Conservation (phyloP, 2,113 vertebrate genomes). For the Antigone vipio region DNA sequence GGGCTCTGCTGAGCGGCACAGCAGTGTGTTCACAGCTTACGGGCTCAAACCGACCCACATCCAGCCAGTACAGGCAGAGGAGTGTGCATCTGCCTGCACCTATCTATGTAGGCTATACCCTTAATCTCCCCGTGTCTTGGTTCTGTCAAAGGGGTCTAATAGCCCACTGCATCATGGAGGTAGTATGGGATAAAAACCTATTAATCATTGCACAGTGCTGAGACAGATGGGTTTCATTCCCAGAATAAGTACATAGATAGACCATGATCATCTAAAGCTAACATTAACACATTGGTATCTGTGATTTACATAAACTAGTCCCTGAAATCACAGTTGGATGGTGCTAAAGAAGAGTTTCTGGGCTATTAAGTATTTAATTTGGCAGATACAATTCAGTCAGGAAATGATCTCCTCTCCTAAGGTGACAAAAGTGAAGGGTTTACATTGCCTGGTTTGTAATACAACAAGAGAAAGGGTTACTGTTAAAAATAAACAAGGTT, state of each 20-base stretch:
- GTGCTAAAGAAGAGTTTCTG: background rate
- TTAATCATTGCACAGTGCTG: conserved; percentile 17
- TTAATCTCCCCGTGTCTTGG: conserved; percentile 12
- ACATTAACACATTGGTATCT: background rate
- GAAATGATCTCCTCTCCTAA: background rate
- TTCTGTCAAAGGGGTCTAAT: conserved; percentile 47
- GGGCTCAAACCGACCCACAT: background rate
- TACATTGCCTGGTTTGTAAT: background rate
- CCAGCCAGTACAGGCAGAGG: background rate
- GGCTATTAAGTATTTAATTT: conserved; percentile 30
- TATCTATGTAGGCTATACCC: background rate
- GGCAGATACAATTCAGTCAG: background rate
- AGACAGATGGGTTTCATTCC: conserved; percentile 42
- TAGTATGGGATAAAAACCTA: conserved; percentile 3
- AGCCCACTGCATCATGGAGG: conserved; percentile 43
- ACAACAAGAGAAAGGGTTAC: background rate
- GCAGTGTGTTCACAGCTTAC: background rate
- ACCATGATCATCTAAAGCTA: background rate
- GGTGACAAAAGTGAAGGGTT: background rate
- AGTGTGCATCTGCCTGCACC: background rate
- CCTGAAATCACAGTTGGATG: background rate
- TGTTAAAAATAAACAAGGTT: background rate
- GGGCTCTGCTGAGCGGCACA: background rate
- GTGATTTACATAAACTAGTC: background rate
- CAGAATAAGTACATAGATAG: background rate